A percentile compares a stretch with the other conserved stretches of the same genome.
Evolutionary conservation across 2,888 invertebrate species (phyloP).

Genomic region (Cerastis rubricosa): DNA sequence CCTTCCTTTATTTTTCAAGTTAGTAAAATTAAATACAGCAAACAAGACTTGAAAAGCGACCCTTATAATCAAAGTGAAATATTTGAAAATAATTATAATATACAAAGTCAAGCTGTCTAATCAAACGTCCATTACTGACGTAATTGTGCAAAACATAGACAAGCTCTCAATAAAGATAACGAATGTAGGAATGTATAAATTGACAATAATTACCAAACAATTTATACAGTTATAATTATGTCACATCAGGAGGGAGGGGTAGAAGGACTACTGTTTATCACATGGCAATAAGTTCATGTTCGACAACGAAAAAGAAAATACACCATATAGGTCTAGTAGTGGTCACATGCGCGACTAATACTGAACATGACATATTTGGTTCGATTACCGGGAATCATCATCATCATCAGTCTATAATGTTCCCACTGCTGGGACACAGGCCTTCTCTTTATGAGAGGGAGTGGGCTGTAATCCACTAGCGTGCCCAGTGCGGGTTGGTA

Average conservation of each 20-base stretch:
- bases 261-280: slow-evolving; percentile 12
- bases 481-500: too few species aligned
- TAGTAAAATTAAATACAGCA: background rate
- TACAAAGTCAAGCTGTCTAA: slow-evolving; percentile 37
- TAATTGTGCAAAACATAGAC: slow-evolving; percentile 53
- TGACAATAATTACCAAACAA: slow-evolving; percentile 54
- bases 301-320: too few species aligned
- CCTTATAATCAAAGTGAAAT: background rate
- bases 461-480: too few species aligned
- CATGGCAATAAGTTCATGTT: too few species aligned
- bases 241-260: background rate
- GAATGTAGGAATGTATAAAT: slow-evolving; percentile 54
- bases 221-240: slow-evolving; percentile 64
- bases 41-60: background rate
- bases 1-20: background rate
- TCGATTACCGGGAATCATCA: too few species aligned
- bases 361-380: too few species aligned
- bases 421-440: too few species aligned
- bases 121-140: slow-evolving; percentile 40
- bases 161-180: slow-evolving; percentile 48
- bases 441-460: too few species aligned
- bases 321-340: too few species aligned
- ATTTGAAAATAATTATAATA: slow-evolving; percentile 24
- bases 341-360: too few species aligned
- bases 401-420: too few species aligned